Conservation (phyloP, 2,113 vertebrate genomes). For the Octodon degus region DNA sequence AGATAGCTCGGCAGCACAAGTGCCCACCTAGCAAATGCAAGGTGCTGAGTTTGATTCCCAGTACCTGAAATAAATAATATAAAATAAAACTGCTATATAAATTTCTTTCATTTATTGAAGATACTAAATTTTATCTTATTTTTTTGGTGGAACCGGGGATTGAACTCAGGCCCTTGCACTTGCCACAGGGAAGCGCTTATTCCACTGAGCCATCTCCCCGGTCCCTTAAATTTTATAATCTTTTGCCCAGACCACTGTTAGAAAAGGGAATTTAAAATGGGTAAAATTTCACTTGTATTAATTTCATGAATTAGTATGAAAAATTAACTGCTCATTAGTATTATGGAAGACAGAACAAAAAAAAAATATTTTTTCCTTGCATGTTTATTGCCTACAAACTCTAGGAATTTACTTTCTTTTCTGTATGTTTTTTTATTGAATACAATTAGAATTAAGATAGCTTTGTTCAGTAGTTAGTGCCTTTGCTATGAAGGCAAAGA, state of each 20-base stretch:
- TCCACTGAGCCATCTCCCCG: no score
- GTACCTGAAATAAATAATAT: no score
- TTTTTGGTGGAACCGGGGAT: no score
- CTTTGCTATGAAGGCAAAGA: no score
- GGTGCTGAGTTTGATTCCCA: no score
- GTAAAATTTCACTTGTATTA: slow-evolving; percentile 38
- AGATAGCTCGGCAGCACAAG: no score
- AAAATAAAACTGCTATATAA: neutral
- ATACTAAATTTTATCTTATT: neutral
- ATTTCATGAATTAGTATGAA: slow-evolving; percentile 28
- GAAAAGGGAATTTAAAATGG: neutral
- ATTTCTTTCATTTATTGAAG: neutral
- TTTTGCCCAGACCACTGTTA: neutral
- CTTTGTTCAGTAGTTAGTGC: neutral
- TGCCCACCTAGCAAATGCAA: no score
- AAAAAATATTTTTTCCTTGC: neutral
- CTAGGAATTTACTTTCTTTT: neutral
- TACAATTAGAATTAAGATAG: neutral
- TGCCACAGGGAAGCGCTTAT: no score
- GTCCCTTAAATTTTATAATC: neutral
- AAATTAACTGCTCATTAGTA: slow-evolving; percentile 26
- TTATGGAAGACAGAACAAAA: neutral
- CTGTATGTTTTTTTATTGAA: slow-evolving; percentile 4
- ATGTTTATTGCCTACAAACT: neutral
- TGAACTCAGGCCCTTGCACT: no score